Evolutionary conservation across 1,140 invertebrate species (phyloP).

Genomic region (Pseudomyrmex gracilis): DNA sequence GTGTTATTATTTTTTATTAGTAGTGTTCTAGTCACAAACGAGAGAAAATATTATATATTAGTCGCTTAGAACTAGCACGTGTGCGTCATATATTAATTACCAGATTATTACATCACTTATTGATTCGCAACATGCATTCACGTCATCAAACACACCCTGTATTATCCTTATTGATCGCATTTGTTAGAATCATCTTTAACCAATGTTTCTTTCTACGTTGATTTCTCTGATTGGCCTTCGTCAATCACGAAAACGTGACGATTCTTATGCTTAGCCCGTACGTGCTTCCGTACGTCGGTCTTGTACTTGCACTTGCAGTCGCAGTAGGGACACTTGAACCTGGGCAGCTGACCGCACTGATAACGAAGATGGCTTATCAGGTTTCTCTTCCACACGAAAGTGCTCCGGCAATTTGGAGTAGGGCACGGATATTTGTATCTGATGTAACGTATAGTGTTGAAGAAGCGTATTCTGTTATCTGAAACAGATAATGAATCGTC

Average conservation of each 20-base stretch:
- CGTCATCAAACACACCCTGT: not conserved
- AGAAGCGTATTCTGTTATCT: conserved; percentile 40
- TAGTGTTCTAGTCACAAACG: too few relatives aligned
- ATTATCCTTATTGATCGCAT: not conserved
- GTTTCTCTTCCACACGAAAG: conserved; percentile 73
- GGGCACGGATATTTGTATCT: conserved; percentile 70
- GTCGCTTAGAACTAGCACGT: too few relatives aligned
- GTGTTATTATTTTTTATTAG: too few relatives aligned
- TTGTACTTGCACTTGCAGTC: conserved; percentile 71
- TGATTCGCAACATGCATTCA: too few relatives aligned
- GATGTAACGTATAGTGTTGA: too few relatives aligned
- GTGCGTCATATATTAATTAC: too few relatives aligned
- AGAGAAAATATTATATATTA: too few relatives aligned
- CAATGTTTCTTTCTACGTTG: too few relatives aligned
- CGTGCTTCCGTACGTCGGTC: conserved; percentile 73
- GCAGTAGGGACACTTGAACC: conserved; percentile 85
- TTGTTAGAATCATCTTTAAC: too few relatives aligned
- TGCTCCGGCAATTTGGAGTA: conserved; percentile 76
- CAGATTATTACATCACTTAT: too few relatives aligned
- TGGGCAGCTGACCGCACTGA: conserved; percentile 86
- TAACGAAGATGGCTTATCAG: conserved; percentile 85
- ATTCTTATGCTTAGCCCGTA: conserved; percentile 77
- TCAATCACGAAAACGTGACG: conserved; percentile 71
- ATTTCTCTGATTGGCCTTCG: conserved; percentile 10
- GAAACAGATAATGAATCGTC: conserved; percentile 63